A percentile compares a stretch with the other conserved stretches of the same genome.
Conservation (phyloP, 2,113 vertebrate genomes). For the Pheucticus melanocephalus region DNA sequence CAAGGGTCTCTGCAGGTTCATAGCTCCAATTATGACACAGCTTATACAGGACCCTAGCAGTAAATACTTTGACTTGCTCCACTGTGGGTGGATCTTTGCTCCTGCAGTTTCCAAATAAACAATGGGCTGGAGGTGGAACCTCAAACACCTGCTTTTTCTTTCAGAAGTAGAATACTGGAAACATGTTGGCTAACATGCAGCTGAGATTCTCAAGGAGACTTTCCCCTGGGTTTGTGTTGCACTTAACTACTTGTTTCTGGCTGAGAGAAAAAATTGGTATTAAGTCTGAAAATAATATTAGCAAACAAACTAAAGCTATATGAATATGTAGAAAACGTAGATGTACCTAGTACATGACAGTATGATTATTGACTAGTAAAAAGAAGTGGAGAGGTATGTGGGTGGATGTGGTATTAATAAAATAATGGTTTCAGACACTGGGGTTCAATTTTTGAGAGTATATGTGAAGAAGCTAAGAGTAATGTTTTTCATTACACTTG, state of each 20-base stretch:
- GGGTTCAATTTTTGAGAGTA: neutral
- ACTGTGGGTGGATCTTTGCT: slow-evolving; percentile 28
- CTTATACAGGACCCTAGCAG: slow-evolving; percentile 20
- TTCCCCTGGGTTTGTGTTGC: neutral
- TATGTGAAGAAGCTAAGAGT: neutral
- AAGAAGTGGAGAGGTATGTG: neutral
- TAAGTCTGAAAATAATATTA: neutral
- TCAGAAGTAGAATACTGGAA: neutral
- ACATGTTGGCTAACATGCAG: neutral
- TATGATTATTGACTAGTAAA: neutral
- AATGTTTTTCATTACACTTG: neutral
- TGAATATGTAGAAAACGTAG: accelerated
- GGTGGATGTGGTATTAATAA: neutral
- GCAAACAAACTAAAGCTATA: neutral
- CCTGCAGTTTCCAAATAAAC: neutral
- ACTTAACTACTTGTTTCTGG: neutral
- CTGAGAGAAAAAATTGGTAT: neutral
- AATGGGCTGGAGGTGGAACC: neutral
- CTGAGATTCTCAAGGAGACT: neutral
- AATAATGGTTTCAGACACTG: neutral
- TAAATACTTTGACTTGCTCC: neutral
- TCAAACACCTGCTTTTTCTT: neutral
- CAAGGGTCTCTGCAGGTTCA: slow-evolving; percentile 18
- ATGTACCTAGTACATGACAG: neutral
- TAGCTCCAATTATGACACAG: slow-evolving; percentile 17